These are phyloP conservation scores for Alces alces DNA, from an alignment of 2,113 vertebrate genomes.

Conservation along the genomic window DNA sequence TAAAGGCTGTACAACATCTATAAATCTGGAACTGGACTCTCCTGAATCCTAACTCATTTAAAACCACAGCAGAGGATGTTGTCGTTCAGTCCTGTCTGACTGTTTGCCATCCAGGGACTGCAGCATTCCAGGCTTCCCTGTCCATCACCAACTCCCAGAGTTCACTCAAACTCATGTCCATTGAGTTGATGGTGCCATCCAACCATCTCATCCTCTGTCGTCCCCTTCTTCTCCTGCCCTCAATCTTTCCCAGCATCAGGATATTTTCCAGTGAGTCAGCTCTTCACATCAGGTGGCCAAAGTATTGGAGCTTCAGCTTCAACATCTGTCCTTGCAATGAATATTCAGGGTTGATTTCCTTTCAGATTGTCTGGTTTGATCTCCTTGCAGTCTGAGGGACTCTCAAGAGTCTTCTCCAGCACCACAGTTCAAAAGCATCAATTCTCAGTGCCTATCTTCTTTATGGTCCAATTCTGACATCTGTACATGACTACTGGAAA, in stretches of 20 bases:
- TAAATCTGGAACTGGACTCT: not conserved
- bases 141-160: not conserved
- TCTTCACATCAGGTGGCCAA: not conserved
- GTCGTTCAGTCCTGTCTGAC: not conserved
- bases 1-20: not conserved
- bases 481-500: not conserved
- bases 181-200: not conserved
- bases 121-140: not conserved
- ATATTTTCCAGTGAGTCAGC: not conserved
- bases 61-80: not conserved
- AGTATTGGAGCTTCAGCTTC: not conserved
- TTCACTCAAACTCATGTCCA: not conserved
- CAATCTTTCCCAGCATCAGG: not conserved
- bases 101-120: not conserved
- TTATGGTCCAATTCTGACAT: not conserved
- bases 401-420: not conserved
- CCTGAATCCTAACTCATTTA: not conserved
- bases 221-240: not conserved
- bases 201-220: not conserved
- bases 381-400: not conserved
- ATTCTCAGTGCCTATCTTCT: not conserved
- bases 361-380: not conserved
- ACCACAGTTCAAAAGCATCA: not conserved
- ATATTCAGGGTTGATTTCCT: not conserved
- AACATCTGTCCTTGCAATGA: not conserved